Conservation (phyloP, 2,797 vertebrate genomes). For the Ciconia nigra region DNA sequence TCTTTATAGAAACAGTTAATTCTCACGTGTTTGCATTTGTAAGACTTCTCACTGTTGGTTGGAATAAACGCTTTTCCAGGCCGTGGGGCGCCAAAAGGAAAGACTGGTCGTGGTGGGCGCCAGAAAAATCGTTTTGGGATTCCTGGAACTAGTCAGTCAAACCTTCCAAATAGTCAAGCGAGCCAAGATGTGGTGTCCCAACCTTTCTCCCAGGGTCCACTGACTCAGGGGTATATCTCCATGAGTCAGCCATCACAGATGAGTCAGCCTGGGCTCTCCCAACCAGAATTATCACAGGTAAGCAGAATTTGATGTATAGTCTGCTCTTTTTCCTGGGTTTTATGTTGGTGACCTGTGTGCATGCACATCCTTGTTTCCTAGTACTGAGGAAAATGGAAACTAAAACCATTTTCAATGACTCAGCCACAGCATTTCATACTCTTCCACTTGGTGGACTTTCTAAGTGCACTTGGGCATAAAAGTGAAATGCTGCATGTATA, state of each 20-base stretch:
- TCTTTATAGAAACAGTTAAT: neutral
- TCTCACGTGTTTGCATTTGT: fast-evolving
- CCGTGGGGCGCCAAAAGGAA: constrained; percentile 91
- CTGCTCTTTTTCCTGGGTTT: neutral
- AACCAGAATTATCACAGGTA: constrained; percentile 97
- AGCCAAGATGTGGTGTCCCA: constrained; percentile 96
- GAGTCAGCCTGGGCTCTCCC: constrained; percentile 98
- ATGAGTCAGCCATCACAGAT: constrained; percentile 99
- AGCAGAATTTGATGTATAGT: fast-evolving
- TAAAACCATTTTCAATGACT: neutral
- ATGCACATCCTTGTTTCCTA: too few relatives aligned
- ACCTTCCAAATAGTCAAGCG: constrained; percentile 88
- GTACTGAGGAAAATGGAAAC: neutral
- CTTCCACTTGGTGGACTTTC: neutral
- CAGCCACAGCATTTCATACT: neutral
- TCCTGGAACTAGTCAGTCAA: constrained; percentile 84
- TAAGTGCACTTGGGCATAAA: fast-evolving
- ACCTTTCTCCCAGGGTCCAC: constrained; percentile 96
- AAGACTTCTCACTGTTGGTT: neutral
- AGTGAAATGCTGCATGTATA: neutral
- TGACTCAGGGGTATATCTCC: constrained; percentile 97
- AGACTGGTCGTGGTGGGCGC: constrained; percentile 88
- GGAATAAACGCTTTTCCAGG: constrained; percentile 70
- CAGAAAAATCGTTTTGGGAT: constrained; percentile 90
- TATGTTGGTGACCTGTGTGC: fast-evolving